Evolutionary conservation across 2,113 vertebrate species (phyloP).

Genomic region (human): GRCh38 chr2:107553501-107554000

Average conservation of each 20-base stretch:
- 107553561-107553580: constrained; percentile 62
- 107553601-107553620: constrained; percentile 43
- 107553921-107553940: background rate
- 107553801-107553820: background rate
- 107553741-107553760: background rate
- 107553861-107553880: background rate
- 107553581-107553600: constrained; percentile 61
- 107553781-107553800: background rate
- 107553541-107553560: constrained; percentile 18
- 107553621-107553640: constrained; percentile 69
- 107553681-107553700: constrained; percentile 55
- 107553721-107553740: background rate
- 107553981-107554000: background rate
- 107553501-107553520: constrained; percentile 56
- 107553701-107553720: constrained; percentile 33
- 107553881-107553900: background rate
- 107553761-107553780: background rate
- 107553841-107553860: background rate
- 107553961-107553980: background rate
- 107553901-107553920: no score
- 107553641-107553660: constrained; percentile 74
- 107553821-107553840: background rate
- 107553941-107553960: background rate
- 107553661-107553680: constrained; percentile 57
- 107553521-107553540: constrained; percentile 48